Base-by-base conservation (phyloP, 2,888 invertebrate genomes). In the Calephelis perditalis region DNA sequence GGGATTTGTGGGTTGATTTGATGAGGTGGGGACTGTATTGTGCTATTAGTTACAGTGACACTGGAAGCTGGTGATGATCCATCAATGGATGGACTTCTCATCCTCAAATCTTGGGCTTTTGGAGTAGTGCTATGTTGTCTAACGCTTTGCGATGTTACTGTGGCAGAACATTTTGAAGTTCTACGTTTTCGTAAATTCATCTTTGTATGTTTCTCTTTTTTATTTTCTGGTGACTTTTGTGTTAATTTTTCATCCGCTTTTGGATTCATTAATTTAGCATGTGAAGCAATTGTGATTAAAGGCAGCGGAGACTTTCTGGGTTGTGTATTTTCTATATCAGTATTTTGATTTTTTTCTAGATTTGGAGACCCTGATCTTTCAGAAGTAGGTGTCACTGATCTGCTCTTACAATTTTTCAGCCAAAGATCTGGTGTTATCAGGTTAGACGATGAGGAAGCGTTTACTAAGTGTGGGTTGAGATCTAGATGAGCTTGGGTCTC, bases 401-500 rank as follows among this genome's bases (percentile, higher is more conserved):
- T 86, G 73, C 93, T 93, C 55, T 92, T 92, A 76, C 96, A 96
- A 79, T 96, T 96, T 69, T 94, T 93, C 68, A 97, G 87, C 98
- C 98, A 98, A 4, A 98, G 89, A 65, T 98, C 98, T 0, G 98
- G 98, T 0, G 98, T 98, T 70, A 98, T 98, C 56, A 97, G 87
- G 69, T 87, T 91, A 63, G 91, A 82, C 37, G 90, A 75, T 15
- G 91, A 86, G 7, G 91, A 76, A 58, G 84, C 84, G 72, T 79
- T 87, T 68, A 88, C 93, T 70, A 95, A 84, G 78, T 96, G 95
- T 0, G 96, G 95, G 79, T 95, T 94, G 82, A 97, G 93, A 78
- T 97, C 96, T 63, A 98, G 92, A 79, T 97, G 97, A 7, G 97
- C 97, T 78, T 97, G 95, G 6, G 98, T 97, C 86, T 98, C 98